These are phyloP conservation scores for Synanthedon formicaeformis DNA, from an alignment of 2,888 invertebrate species.

Conservation along the genomic window DNA sequence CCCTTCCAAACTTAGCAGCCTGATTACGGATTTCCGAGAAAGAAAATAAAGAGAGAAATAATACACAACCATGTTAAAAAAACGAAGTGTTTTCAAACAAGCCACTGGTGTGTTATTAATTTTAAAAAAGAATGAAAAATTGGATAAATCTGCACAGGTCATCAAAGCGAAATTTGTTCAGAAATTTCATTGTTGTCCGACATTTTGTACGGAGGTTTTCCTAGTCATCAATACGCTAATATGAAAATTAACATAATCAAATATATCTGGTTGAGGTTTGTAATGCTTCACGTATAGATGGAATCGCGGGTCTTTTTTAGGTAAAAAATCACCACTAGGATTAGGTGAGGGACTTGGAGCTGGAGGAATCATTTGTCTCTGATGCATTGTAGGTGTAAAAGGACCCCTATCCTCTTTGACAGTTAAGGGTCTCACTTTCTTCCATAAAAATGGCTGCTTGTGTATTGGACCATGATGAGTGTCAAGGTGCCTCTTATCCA, in stretches of 20 bases:
- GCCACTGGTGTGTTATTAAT: conserved; percentile 26
- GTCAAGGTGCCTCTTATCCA: conserved; percentile 28
- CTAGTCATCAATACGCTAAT: conserved; percentile 41
- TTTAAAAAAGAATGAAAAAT: conserved; percentile 15
- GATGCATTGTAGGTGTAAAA: conserved; percentile 21
- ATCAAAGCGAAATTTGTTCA: not conserved
- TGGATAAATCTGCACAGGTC: not conserved
- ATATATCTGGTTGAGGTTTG: conserved; percentile 47
- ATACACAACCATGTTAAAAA: conserved; percentile 35
- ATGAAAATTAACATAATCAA: conserved; percentile 55
- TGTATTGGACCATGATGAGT: conserved; percentile 45
- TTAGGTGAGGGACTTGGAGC: conserved; percentile 30
- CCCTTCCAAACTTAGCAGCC: conserved; percentile 69
- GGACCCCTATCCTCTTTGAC: conserved; percentile 36
- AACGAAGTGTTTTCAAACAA: conserved; percentile 39
- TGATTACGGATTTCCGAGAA: conserved; percentile 69
- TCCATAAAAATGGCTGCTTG: conserved; percentile 56
- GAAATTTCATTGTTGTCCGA: conserved; percentile 15
- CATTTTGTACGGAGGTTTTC: conserved; percentile 41
- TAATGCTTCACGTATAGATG: conserved; percentile 53
- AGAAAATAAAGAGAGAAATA: conserved; percentile 56
- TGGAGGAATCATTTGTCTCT: conserved; percentile 9
- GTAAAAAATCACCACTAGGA: conserved; percentile 10
- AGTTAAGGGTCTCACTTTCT: conserved; percentile 24
- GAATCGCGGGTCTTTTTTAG: conserved; percentile 47